These are phyloP conservation scores for Peromyscus leucopus DNA, from an alignment of 2,113 vertebrate species.

Conservation along the genomic window DNA sequence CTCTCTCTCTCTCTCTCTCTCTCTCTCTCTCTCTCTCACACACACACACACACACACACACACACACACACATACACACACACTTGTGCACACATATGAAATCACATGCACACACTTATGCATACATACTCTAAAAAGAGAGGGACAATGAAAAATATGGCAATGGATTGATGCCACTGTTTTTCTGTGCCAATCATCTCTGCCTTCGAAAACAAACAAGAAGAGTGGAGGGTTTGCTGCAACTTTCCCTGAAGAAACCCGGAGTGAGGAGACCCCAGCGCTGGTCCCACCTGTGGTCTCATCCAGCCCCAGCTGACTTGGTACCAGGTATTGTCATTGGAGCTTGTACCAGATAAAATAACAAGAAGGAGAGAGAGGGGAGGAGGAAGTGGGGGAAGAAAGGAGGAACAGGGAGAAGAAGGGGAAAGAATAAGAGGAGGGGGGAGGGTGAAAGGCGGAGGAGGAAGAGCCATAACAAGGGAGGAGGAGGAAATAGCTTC, in stretches of 20 bases:
- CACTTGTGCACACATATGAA: background rate
- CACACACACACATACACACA: background rate
- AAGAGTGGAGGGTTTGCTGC: background rate
- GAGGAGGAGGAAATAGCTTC: background rate
- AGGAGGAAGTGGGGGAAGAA: background rate
- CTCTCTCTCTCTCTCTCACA: background rate
- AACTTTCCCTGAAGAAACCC: background rate
- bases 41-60: background rate
- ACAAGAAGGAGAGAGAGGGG: background rate
- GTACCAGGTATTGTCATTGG: background rate
- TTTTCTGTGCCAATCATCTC: background rate
- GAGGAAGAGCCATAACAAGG: fast-evolving
- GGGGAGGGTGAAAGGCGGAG: background rate
- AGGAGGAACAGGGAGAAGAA: no score
- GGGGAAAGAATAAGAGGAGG: no score
- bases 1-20: background rate
- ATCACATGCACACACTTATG: background rate
- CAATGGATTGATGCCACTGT: background rate
- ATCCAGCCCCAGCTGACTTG: background rate
- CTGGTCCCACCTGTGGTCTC: background rate
- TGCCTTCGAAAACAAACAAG: background rate
- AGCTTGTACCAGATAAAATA: slow-evolving; percentile 2
- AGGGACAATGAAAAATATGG: background rate
- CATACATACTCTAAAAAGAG: background rate
- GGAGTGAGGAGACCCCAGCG: background rate